A percentile compares a stretch with the other conserved stretches of the same genome.
phyloP scores from a whole-genome alignment of 2,797 vertebrate species.

The Calcarius lapponicus region DNA sequence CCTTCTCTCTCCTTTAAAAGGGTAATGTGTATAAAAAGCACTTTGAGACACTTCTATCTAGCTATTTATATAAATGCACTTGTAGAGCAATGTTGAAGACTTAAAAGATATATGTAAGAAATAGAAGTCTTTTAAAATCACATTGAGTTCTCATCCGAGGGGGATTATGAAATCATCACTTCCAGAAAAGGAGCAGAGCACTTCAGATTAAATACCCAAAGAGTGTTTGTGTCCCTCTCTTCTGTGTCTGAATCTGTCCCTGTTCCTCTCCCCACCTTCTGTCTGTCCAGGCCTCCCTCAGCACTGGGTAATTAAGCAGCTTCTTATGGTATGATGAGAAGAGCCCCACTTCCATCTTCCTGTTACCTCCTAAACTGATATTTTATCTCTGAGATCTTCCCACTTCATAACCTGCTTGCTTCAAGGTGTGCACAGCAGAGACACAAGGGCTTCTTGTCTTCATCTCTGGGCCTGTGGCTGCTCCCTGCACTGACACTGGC shows the following conservation, averaged over 20 bases:
- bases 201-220: neutral
- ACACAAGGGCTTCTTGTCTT: neutral
- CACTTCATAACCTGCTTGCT: neutral
- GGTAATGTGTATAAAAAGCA: neutral
- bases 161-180: neutral
- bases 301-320: neutral
- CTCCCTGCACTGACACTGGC: neutral
- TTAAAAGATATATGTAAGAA: neutral
- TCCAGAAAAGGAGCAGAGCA: neutral
- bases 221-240: neutral
- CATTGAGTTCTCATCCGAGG: neutral
- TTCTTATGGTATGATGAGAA: fast-evolving
- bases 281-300: neutral
- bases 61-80: neutral
- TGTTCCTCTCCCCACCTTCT: neutral
- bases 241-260: neutral
- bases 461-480: neutral
- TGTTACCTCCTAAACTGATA: neutral
- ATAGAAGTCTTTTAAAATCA: neutral
- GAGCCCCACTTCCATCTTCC: neutral
- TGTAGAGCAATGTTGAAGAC: neutral
- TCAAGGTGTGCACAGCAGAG: neutral
- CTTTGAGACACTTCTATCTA: neutral
- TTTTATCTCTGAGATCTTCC: neutral
- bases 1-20: neutral